These are phyloP conservation scores for Pontoporia blainvillei DNA, from an alignment of 2,113 vertebrate species.

Conservation along the genomic window DNA sequence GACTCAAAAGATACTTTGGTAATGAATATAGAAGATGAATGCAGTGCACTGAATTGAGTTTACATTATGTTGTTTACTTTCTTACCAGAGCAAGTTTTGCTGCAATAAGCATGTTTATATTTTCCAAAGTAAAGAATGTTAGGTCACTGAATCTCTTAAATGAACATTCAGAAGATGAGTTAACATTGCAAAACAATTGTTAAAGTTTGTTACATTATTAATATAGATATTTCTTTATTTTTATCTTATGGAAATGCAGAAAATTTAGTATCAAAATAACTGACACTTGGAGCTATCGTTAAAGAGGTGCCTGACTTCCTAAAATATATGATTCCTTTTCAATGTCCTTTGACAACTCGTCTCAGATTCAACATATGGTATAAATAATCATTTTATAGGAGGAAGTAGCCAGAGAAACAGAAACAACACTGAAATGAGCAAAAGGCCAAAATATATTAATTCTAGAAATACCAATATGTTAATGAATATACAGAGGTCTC, in stretches of 20 bases:
- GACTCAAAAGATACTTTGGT: neutral
- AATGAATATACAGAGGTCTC: neutral
- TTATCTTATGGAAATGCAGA: neutral
- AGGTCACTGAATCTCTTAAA: neutral
- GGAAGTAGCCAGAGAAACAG: neutral
- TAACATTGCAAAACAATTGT: neutral
- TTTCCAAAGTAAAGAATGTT: neutral
- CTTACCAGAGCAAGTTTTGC: neutral
- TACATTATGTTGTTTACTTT: neutral
- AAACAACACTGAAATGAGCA: neutral
- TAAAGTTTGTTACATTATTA: neutral
- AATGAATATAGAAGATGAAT: neutral
- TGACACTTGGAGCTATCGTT: neutral
- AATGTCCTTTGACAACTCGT: neutral
- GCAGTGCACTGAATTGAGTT: neutral
- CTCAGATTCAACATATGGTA: neutral
- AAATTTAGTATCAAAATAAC: neutral
- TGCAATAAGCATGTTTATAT: neutral
- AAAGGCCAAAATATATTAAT: neutral
- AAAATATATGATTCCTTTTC: neutral
- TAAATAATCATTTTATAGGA: neutral
- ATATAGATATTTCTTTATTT: neutral
- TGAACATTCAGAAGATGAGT: neutral
- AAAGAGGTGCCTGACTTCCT: neutral
- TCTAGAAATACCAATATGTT: neutral